Base-by-base conservation (phyloP, 2,888 invertebrate genomes). In the Hypomecis punctinalis region DNA sequence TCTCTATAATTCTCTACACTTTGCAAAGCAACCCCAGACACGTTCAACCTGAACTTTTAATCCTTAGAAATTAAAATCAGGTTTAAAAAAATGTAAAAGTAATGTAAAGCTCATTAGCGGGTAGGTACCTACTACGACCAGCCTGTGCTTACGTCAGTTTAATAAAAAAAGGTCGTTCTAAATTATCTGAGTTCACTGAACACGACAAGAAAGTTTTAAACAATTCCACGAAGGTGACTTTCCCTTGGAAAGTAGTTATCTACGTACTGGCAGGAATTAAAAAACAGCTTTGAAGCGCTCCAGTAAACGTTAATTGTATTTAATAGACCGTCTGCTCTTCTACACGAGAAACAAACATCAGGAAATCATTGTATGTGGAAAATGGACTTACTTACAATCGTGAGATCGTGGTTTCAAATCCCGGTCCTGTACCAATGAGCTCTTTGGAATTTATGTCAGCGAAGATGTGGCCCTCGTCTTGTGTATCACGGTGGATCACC, bases 171-270 rank as follows among this genome's bases (percentile, higher is more conserved):
- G 61, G 62, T 63, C 63, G 49, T 33, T 61, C 63, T 74, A 72
- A 69, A 70, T 67, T 63, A 72, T 74, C 76, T 77, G 77, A 77
- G 78, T 80, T 82, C 79, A 82, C 74, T 77, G 80, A 82, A 77
- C 74, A 81, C 78, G 79, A 79, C 39, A 51, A 35, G 81, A 79
- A 81, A 80, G 76, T 70, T 79, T 80, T 73, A 76, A 79, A 78
- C 78, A 77, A 77, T 75, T 80, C 76, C 57, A 58, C 54, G 37
- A 51, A 51, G 62, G 54, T 56, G 46, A 36, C 42, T 78, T 76
- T 73, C 76, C 73, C 36, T 71, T 63, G 67, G 67, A 73, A 73
- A 74, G 75, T 63, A 74, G 62, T 64, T 70, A 67, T 43, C 60
- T 67, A 58, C 52, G 58, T 67, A 58, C 52, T 68, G 61, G 69